These are phyloP conservation scores for Bellardia pandia DNA, from an alignment of 2,888 invertebrate genomes.

Conservation along the genomic window DNA sequence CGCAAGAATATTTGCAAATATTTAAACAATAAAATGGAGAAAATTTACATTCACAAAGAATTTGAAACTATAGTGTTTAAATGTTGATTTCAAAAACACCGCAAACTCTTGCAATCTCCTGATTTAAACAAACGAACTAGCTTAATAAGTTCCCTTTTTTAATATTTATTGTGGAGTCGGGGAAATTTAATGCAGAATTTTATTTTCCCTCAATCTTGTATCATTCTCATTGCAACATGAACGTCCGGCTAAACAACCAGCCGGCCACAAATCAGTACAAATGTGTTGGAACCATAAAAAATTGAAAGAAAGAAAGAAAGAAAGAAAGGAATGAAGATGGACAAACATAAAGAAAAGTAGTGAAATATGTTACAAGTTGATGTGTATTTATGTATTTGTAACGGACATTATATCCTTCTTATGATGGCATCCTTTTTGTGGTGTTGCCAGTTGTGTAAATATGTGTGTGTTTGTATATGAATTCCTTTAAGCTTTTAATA, in stretches of 20 bases:
- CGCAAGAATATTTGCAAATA: neutral
- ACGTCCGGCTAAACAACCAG: slow-evolving; percentile 8
- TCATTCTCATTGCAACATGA: slow-evolving; percentile 16
- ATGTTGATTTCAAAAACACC: slow-evolving; percentile 11
- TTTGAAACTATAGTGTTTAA: neutral
- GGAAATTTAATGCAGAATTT: slow-evolving; percentile 63
- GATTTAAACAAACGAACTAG: slow-evolving; percentile 15
- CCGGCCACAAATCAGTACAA: slow-evolving; percentile 64
- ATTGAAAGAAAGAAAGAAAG: neutral
- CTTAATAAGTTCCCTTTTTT: neutral
- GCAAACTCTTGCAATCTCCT: neutral
- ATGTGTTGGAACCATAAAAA: slow-evolving; percentile 54
- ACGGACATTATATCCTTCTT: slow-evolving; percentile 40
- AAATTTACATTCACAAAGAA: neutral
- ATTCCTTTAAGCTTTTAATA: slow-evolving; percentile 47
- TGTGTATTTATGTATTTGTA: slow-evolving; percentile 22
- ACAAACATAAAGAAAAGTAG: slow-evolving; percentile 24
- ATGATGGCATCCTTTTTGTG: slow-evolving; percentile 34
- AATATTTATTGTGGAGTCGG: neutral
- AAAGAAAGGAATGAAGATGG: slow-evolving; percentile 11
- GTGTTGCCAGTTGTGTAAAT: neutral
- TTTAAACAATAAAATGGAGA: slow-evolving; percentile 17
- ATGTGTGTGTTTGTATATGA: neutral
- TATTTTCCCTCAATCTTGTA: neutral
- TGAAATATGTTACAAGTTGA: slow-evolving; percentile 20